Evolutionary conservation across 2,113 vertebrate genomes (phyloP).

Genomic region (Rhea americana): DNA sequence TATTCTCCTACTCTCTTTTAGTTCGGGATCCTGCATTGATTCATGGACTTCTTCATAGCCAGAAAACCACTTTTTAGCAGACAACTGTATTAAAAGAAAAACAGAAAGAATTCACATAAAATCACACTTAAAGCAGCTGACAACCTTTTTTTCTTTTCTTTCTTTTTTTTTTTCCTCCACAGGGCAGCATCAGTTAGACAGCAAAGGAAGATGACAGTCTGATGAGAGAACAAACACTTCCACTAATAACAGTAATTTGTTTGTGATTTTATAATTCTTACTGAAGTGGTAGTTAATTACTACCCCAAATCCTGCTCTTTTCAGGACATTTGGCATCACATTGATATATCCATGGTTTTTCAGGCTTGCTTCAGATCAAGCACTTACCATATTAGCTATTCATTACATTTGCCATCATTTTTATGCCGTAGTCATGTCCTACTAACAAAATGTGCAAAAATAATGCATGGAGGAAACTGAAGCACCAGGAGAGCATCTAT

Average conservation of each 20-base stretch:
- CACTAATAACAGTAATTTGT: slow-evolving; percentile 59
- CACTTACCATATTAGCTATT: not conserved
- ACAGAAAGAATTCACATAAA: not conserved
- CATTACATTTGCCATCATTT: not conserved
- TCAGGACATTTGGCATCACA: not conserved
- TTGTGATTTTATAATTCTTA: slow-evolving; percentile 39
- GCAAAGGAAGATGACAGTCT: not conserved
- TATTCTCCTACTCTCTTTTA: not conserved
- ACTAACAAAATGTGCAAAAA: not conserved
- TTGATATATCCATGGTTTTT: not conserved
- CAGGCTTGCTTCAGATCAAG: not conserved
- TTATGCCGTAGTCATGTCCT: not conserved
- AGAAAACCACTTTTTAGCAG: not conserved
- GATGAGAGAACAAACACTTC: not conserved
- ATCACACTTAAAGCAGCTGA: not conserved
- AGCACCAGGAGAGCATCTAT: not conserved
- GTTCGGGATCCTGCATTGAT: not conserved
- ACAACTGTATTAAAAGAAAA: not conserved
- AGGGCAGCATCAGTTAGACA: not conserved
- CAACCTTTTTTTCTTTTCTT: not conserved
- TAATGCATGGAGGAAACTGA: not conserved
- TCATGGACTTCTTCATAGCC: not conserved
- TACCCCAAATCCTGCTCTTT: slow-evolving; percentile 10
- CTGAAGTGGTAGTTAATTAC: slow-evolving; percentile 46
- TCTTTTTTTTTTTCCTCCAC: not conserved